Base-by-base conservation (phyloP, 2,888 invertebrate species). In the Dioctria rufipes region DNA sequence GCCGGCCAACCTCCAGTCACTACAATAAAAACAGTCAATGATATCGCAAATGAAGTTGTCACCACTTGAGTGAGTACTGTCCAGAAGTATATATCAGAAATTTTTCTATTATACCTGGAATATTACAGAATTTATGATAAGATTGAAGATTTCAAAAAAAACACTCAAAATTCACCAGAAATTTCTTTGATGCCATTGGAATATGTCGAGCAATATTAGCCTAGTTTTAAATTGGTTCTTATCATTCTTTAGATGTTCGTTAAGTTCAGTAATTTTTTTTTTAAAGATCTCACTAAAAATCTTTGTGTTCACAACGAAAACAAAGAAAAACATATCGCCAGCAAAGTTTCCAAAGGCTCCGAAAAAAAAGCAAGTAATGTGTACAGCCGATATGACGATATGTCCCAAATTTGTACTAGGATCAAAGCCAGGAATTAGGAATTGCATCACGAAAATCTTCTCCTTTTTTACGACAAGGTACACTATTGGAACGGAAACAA, bases 401-500 rank as follows among this genome's bases (percentile, higher is more conserved):
- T 75, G 39, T 42, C 61, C 61, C 6, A n/a, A 1, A 43, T 60
- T 43, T 5, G 60, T 61, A 2, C 3, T 42, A 0, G 43, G 46
- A 63, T 75, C 43, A 3, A 61, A 4, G 8, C 75, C 61, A 5
- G 75, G 75, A 8, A 75, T 60, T 2, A 75, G 58, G 9, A 75
- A 75, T 13, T 75, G 75, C 75, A 75, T 75, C 13, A 60, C 39
- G 43, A 60, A 75, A 9, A 60, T 46, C 25, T 58, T 54, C 25
- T 75, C 42, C n/a, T 9, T 25, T 11, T 11, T 58, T 8, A 40
- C 25, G 5, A 37, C 37, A 3, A 75, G 13, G 40, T 54, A 54
- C 5, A 54, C n/a, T 25, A 43, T 11, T 25, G 61, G 61, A 9
- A 39, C 39, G 4, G 61, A 37, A n/a, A 11, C 6, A 42, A 58